These are phyloP conservation scores for Microplitis demolitor DNA, from an alignment of 1,140 invertebrate genomes.

Conservation along the genomic window DNA sequence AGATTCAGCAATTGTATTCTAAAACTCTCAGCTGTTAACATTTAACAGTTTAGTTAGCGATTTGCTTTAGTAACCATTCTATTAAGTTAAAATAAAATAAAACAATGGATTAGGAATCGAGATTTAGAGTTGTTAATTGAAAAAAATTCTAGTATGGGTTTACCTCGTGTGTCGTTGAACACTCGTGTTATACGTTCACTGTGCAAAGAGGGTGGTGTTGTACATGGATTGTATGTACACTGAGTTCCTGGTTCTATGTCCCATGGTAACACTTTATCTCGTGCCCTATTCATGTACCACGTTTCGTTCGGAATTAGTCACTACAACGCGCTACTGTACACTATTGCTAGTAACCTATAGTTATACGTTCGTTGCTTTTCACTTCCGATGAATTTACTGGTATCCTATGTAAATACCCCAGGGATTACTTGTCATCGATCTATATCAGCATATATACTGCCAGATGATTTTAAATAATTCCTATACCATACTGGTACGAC, in stretches of 20 bases:
- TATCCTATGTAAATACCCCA: no score
- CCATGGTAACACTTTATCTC: constrained; percentile 31
- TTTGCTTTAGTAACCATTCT: background rate
- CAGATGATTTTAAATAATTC: no score
- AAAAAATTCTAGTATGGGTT: background rate
- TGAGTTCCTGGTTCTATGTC: constrained; percentile 16
- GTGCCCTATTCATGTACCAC: constrained; percentile 32
- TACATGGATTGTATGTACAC: constrained; percentile 35
- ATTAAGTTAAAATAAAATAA: background rate
- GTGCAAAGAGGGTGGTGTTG: constrained; percentile 3
- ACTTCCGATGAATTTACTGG: constrained; percentile 14
- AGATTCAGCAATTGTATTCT: background rate
- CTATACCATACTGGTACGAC: no score
- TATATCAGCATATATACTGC: background rate
- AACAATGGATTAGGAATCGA: background rate
- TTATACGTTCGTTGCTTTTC: constrained; percentile 6
- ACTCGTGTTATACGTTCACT: background rate
- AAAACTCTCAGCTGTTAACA: background rate
- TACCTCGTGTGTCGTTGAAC: constrained; percentile 2
- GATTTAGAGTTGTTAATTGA: background rate
- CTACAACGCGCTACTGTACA: constrained; percentile 26
- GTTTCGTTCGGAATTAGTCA: constrained; percentile 40
- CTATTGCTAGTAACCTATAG: background rate
- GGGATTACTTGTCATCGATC: constrained; percentile 17
- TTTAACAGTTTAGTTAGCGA: background rate